Base-by-base conservation (phyloP, 35 echinoderm and acorn worm species). In the Heliocidaris erythrogramma region DNA sequence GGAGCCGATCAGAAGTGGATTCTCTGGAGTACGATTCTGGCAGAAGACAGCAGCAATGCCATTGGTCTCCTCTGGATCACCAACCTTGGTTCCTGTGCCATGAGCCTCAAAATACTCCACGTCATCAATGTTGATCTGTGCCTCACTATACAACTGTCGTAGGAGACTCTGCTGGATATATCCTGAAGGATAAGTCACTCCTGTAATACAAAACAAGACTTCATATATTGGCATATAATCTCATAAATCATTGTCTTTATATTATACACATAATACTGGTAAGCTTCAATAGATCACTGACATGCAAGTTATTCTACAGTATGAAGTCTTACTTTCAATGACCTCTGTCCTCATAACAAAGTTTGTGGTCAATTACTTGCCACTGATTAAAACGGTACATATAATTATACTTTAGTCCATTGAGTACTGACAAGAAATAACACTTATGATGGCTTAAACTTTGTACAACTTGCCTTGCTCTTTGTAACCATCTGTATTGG, bases 401-500 rank as follows among this genome's bases (percentile, higher is more conserved):
- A 86, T 35, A 92, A 35, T 92, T n/a, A 32, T 10, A 32, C 35
- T 27, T 48, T 30, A 9, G 32, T n/a, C 48, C 11, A 50, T 31
- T 32, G 31, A 27, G 48, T 4, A 50, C 4, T 9, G 49, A 53
- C 50, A 53, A 6, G 8, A 53, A 53, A 53, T n/a, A n/a, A n/a
- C n/a, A n/a, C n/a, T n/a, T n/a, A n/a, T 42, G 35, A 3, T 42
- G 35, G 35, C 3, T 42, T 42, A 42, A 42, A 42, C 35, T 42
- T 42, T 42, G 35, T 84, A 27, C n/a, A 84, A 31, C 92, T 86
- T 96, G 97, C 97, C 97, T 96, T 98, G 96, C 48, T 96, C 95
- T 86, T 98, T 98, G 92, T 94, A 98, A 0, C 97, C 97, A 97
- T 98, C 97, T 78, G 97, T 98, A 60, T 98, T 98, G 10, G 97